Evolutionary conservation across 2,888 invertebrate genomes (phyloP).

Genomic region (Thecophora atra): DNA sequence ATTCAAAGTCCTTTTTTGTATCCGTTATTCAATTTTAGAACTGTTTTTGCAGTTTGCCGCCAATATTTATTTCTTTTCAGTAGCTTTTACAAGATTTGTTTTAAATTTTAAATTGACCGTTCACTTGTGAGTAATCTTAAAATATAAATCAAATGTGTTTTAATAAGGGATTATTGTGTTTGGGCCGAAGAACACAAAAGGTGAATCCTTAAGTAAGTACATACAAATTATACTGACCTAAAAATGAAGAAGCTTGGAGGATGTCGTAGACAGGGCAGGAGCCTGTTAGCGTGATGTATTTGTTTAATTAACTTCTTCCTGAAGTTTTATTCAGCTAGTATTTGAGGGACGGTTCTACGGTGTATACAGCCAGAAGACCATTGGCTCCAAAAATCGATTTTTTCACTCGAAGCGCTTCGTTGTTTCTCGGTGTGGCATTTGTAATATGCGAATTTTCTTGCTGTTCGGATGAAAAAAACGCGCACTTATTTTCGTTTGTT

Average conservation of each 20-base stretch:
- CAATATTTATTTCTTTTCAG: too few relatives aligned
- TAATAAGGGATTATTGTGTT: too few relatives aligned
- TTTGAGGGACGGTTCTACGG: background rate
- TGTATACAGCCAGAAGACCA: background rate
- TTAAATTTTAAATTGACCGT: too few relatives aligned
- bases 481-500: conserved; percentile 2
- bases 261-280: background rate
- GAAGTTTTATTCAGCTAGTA: conserved; percentile 4
- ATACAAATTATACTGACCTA: too few relatives aligned
- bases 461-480: conserved; percentile 10
- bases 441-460: conserved; percentile 10
- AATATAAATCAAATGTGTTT: too few relatives aligned
- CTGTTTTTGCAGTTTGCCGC: too few relatives aligned
- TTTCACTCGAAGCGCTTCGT: conserved; percentile 15
- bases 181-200: background rate
- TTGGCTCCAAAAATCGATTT: conserved; percentile 22
- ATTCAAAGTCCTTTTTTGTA: too few relatives aligned
- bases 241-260: background rate
- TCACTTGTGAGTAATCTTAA: too few relatives aligned
- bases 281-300: background rate
- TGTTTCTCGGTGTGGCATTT: background rate
- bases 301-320: background rate
- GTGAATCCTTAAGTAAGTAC: too few relatives aligned
- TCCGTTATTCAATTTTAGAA: too few relatives aligned
- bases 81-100: too few relatives aligned